Percentiles rank a stretch among this genome's conserved stretches.
Conservation (phyloP, 2,113 vertebrate genomes). For the Cottus gobio region DNA sequence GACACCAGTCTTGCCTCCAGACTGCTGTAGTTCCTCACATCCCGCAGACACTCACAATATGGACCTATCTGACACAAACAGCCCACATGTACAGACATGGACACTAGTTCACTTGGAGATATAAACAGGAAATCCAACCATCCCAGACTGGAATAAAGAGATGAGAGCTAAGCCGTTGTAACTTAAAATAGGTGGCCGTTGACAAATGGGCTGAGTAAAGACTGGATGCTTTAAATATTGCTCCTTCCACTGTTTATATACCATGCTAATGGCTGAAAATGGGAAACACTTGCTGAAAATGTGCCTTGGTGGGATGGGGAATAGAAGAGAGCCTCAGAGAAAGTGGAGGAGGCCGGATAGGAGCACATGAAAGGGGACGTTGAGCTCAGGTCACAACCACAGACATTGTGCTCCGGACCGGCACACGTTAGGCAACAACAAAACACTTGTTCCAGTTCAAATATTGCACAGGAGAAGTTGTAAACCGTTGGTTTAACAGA, state of each 20-base stretch:
- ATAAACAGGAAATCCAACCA: slow-evolving; percentile 7
- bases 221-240: slow-evolving; percentile 23
- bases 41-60: slow-evolving; percentile 14
- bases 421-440: slow-evolving; percentile 2
- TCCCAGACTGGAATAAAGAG: slow-evolving; percentile 7
- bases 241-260: slow-evolving; percentile 32
- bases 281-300: slow-evolving; percentile 25
- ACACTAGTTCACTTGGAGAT: slow-evolving; percentile 1
- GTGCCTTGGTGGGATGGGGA: slow-evolving; percentile 42
- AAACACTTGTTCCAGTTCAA: slow-evolving; percentile 25
- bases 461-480: slow-evolving; percentile 18
- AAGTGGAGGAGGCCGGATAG: slow-evolving; percentile 3
- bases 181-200: slow-evolving; percentile 40
- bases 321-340: slow-evolving; percentile 41
- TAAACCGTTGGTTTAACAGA: background rate
- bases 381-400: slow-evolving; percentile 31
- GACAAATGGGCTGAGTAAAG: slow-evolving; percentile 56
- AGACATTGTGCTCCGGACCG: slow-evolving; percentile 19
- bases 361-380: slow-evolving; percentile 17
- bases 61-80: slow-evolving; percentile 4
- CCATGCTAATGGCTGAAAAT: slow-evolving; percentile 66
- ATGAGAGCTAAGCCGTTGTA: slow-evolving; percentile 1
- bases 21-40: slow-evolving; percentile 7
- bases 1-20: background rate
- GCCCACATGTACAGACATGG: slow-evolving; percentile 10